These are phyloP conservation scores for Xenopus laevis DNA, from an alignment of 2,113 vertebrate species.

Conservation along the genomic window DNA sequence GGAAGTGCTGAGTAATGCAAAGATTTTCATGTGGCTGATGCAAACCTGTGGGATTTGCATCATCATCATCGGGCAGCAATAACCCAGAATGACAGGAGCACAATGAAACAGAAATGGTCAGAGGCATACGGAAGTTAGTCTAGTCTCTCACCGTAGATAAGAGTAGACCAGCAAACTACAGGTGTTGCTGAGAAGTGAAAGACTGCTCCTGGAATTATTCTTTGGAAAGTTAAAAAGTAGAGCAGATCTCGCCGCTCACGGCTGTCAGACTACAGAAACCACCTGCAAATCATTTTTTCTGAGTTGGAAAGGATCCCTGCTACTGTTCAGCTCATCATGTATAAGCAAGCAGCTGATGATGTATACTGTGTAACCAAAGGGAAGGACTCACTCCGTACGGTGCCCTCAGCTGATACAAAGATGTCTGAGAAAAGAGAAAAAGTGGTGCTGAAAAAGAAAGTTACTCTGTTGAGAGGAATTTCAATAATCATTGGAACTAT, in stretches of 20 bases:
- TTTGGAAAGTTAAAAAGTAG: constrained; percentile 48
- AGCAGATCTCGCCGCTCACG: constrained; percentile 39
- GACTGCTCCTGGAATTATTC: constrained; percentile 6
- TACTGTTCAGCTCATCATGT: constrained; percentile 59
- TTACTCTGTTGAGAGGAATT: constrained; percentile 85
- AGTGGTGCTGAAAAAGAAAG: constrained; percentile 85
- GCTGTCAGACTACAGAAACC: constrained; percentile 17
- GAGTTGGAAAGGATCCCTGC: background rate
- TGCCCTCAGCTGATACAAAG: constrained; percentile 43
- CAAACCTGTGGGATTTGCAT: constrained; percentile 82
- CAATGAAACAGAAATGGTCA: constrained; percentile 57
- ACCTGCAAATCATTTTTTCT: constrained; percentile 21
- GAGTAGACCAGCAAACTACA: constrained; percentile 49
- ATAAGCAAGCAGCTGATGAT: constrained; percentile 58
- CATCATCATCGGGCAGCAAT: constrained; percentile 69
- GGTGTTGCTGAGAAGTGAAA: constrained; percentile 54
- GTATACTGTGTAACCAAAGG: constrained; percentile 56
- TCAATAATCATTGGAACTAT: constrained; percentile 93
- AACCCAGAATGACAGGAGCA: constrained; percentile 70
- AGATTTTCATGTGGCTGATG: constrained; percentile 69
- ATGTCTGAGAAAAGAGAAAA: constrained; percentile 52
- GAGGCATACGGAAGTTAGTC: constrained; percentile 65
- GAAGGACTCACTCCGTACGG: constrained; percentile 49
- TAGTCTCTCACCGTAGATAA: constrained; percentile 62
- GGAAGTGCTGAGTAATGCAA: constrained; percentile 69